A percentile compares a stretch with the other conserved stretches of the same genome.
Evolutionary conservation across 30 jellyfish, hydroid and myxozoan species (phyloP).

Genomic region (Aurelia coerulea): DNA sequence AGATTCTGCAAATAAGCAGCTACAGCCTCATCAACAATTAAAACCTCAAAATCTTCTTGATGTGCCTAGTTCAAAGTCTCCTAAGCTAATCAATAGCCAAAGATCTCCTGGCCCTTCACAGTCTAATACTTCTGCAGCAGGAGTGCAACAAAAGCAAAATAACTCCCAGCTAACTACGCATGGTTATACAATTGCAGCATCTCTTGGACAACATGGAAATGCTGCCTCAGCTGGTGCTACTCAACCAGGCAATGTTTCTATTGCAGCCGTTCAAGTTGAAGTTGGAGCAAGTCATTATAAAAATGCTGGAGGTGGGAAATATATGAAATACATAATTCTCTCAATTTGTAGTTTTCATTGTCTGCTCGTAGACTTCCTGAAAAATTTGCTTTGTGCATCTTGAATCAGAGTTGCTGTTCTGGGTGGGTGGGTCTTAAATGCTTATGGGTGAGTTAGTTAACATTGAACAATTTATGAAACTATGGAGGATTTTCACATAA

Average conservation of each 20-base stretch:
- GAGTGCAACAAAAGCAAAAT: constrained; percentile 32
- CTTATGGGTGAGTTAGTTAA: too few species aligned
- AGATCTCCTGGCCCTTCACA: constrained; percentile 45
- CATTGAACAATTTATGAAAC: too few species aligned
- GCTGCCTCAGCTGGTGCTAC: constrained; percentile 8
- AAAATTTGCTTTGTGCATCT: too few species aligned
- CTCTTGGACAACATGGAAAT: constrained; percentile 28
- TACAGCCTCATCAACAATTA: constrained; percentile 26
- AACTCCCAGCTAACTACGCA: not conserved
- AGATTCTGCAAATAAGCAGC: constrained; percentile 42
- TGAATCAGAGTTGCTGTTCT: too few species aligned
- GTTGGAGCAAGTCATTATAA: constrained; percentile 65
- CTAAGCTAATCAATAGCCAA: constrained; percentile 2
- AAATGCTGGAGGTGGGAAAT: constrained; percentile 63
- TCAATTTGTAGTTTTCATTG: too few species aligned
- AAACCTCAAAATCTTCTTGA: constrained; percentile 25
- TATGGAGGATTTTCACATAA: too few species aligned
- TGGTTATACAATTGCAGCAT: not conserved
- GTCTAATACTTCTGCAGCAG: not conserved
- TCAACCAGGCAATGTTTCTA: constrained; percentile 27
- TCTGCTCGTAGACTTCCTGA: too few species aligned
- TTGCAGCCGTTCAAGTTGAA: constrained; percentile 59
- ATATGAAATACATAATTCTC: too few species aligned
- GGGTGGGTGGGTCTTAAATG: too few species aligned
- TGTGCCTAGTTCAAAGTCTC: constrained; percentile 30